Evolutionary conservation across 2,113 vertebrate genomes (phyloP).

Genomic region (Podarcis cretensis): DNA sequence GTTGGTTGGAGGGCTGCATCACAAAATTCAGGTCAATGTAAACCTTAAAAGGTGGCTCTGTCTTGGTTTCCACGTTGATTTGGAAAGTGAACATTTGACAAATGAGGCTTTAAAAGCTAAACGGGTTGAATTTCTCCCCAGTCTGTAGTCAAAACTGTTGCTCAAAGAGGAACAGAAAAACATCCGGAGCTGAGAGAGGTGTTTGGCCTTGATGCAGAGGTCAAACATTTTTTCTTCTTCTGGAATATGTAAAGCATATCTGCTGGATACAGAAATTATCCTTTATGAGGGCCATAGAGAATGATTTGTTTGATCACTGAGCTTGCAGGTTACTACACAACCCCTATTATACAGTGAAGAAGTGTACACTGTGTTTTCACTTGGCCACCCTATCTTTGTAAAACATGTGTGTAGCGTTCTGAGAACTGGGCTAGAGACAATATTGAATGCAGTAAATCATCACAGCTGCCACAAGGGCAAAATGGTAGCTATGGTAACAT

Average conservation of each 20-base stretch:
- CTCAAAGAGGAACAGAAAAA: neutral
- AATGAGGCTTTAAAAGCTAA: too few relatives aligned
- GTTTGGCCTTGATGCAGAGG: neutral
- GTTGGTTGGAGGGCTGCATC: too few relatives aligned
- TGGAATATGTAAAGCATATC: neutral
- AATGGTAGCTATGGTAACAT: neutral
- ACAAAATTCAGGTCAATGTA: too few relatives aligned
- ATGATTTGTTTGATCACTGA: neutral
- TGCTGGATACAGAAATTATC: neutral
- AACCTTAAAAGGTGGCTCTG: too few relatives aligned
- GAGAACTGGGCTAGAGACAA: neutral
- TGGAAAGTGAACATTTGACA: too few relatives aligned
- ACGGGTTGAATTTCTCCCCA: too few relatives aligned
- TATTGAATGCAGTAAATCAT: constrained; percentile 7
- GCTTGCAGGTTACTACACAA: neutral
- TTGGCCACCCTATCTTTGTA: constrained; percentile 6
- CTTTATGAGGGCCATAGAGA: neutral
- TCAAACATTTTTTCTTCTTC: neutral
- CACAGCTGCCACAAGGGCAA: neutral
- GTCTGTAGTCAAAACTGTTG: neutral
- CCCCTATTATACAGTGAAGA: neutral
- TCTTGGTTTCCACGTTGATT: too few relatives aligned
- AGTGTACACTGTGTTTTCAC: constrained; percentile 1
- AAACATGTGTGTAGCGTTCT: neutral
- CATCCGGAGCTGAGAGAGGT: neutral